Evolutionary conservation across 2,797 vertebrate species (phyloP).

Genomic region (Emys orbicularis): DNA sequence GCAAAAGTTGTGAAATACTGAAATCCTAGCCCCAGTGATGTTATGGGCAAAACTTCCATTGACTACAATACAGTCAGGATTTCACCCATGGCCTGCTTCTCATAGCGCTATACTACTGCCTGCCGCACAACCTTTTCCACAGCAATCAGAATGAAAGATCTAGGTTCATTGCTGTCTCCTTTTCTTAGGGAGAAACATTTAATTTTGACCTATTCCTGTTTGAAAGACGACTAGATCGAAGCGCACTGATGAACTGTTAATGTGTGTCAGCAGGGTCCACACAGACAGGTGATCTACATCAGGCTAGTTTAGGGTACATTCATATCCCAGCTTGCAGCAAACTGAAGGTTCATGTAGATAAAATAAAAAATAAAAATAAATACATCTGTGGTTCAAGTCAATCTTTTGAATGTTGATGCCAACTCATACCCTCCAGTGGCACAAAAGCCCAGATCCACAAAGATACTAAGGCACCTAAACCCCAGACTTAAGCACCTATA

Average conservation of each 20-base stretch:
- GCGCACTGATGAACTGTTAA: background rate
- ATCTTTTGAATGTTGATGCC: too few relatives aligned
- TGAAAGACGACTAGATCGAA: background rate
- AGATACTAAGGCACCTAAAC: too few relatives aligned
- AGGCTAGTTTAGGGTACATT: background rate
- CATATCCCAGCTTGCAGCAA: background rate
- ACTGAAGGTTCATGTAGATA: too few relatives aligned
- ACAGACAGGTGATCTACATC: background rate
- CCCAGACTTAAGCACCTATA: too few relatives aligned
- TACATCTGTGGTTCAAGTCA: too few relatives aligned
- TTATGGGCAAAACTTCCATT: background rate
- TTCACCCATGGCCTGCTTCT: background rate
- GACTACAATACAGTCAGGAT: background rate
- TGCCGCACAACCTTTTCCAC: background rate
- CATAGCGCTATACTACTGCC: background rate
- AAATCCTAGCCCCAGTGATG: background rate
- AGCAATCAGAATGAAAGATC: background rate
- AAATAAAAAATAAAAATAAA: too few relatives aligned
- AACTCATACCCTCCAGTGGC: too few relatives aligned
- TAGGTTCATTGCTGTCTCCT: background rate
- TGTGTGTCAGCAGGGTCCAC: background rate
- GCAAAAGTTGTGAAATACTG: background rate
- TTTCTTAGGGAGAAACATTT: background rate
- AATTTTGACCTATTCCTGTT: background rate
- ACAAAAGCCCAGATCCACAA: too few relatives aligned